Base-by-base conservation (phyloP, 2,113 vertebrate species). In the Spizaetus ornatus region DNA sequence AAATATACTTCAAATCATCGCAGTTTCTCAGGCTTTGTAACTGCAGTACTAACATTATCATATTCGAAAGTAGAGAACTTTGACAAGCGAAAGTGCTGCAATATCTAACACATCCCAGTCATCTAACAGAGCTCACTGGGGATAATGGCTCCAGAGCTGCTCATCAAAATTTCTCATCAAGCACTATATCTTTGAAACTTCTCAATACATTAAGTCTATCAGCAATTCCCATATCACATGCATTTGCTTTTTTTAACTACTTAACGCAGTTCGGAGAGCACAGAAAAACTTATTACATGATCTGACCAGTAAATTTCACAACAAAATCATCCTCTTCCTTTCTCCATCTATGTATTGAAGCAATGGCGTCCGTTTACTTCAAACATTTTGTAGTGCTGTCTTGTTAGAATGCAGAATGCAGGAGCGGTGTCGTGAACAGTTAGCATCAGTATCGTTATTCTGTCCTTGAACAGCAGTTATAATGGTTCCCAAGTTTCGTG, bases 371-470 rank as follows among this genome's bases (percentile, higher is more conserved):
- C 1, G 6, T 48, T 92, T 38, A 38, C 52, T 59, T 92, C n/a
- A 55, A 62, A 76, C 1, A 1, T 36, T 86, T 78, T 53, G 4
- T 42, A 59, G n/a, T 42, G 7, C 13, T 45, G 36, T 43, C 56
- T 55, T 76, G 6, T 63, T 81, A 77, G 36, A 50, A 50, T 61
- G 29, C 29, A 76, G 42, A 72, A 45, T 10, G 27, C 18, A 79
- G 34, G 13, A 82, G 12, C 0, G 0, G 18, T 50, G 20, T 38
- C 12, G 3, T 34, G 66, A 83, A 36, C 12, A 67, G 29, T 45
- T 62, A 86, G 5, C 34, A 42, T 66, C 32, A 78, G 11, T 38
- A 47, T 9, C 5, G 19, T 58, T 86, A 71, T 48, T 84, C 52
- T 82, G 16, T 53, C 65, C n/a, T 79, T 82, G 62, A 92, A 72